These are phyloP conservation scores for Hydropotes inermis DNA, from an alignment of 2,113 vertebrate species.

Conservation along the genomic window DNA sequence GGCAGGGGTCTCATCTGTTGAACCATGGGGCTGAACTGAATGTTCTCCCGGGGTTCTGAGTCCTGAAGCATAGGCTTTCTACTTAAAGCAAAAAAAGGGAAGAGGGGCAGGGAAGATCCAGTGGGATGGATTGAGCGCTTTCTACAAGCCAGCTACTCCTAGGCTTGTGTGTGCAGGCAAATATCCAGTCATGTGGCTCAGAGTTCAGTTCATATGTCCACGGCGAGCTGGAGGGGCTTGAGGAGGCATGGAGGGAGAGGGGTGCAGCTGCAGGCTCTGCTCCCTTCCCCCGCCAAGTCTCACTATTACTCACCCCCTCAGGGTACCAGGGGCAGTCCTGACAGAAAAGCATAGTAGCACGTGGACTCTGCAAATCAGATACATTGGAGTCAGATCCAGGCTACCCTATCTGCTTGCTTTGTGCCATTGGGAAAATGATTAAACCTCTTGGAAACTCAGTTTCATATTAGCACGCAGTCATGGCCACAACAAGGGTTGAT, in stretches of 20 bases:
- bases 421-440: background rate
- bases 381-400: background rate
- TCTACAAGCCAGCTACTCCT: background rate
- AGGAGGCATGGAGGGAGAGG: background rate
- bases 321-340: background rate
- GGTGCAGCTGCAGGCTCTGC: rapidly evolving
- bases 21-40: background rate
- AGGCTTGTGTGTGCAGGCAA: background rate
- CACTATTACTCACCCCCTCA: background rate
- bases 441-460: background rate
- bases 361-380: background rate
- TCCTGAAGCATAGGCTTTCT: background rate
- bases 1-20: background rate
- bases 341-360: background rate
- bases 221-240: background rate
- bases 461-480: background rate
- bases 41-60: background rate
- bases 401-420: background rate
- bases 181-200: rapidly evolving
- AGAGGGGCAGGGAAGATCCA: background rate
- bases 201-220: rapidly evolving
- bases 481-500: background rate
- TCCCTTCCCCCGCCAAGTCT: background rate
- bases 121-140: background rate
- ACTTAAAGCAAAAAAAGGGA: background rate